Percentiles rank a stretch among this genome's conserved stretches.
These are phyloP conservation scores for Drosophila triauraria DNA, from an alignment of 1,140 invertebrate genomes.

Conservation along the genomic window DNA sequence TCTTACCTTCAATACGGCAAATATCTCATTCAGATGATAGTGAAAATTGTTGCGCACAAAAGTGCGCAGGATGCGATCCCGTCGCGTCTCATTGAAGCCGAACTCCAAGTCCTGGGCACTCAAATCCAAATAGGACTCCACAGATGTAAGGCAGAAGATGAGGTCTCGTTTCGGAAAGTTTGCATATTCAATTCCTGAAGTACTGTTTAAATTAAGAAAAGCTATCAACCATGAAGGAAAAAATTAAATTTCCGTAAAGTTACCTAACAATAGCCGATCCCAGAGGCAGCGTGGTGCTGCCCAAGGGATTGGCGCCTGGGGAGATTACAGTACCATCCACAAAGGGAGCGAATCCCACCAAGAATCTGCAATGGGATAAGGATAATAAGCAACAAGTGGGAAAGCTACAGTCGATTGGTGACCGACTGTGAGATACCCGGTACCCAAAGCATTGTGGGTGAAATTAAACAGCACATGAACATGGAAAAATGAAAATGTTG, in stretches of 20 bases:
- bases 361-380: slow-evolving; percentile 86
- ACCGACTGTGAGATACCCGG: no score
- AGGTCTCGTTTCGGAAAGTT: slow-evolving; percentile 93
- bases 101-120: slow-evolving; percentile 92
- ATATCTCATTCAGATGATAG: slow-evolving; percentile 96
- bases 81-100: slow-evolving; percentile 93
- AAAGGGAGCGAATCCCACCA: slow-evolving; percentile 95
- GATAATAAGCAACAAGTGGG: no score
- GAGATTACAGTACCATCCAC: slow-evolving; percentile 93
- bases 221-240: slow-evolving; percentile 21
- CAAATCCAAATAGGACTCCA: slow-evolving; percentile 91
- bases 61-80: slow-evolving; percentile 93
- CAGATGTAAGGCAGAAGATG: slow-evolving; percentile 91
- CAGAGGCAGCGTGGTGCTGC: slow-evolving; percentile 74
- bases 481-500: no score
- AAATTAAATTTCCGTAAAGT: not conserved
- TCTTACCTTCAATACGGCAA: slow-evolving; percentile 91
- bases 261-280: slow-evolving; percentile 85
- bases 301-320: slow-evolving; percentile 85
- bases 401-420: no score
- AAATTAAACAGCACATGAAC: no score
- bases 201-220: slow-evolving; percentile 85
- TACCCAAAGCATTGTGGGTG: no score
- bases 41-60: slow-evolving; percentile 95
- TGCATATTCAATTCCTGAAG: slow-evolving; percentile 91